Conservation (phyloP, 2,797 vertebrate genomes). For the Chaetophractus vellerosus region DNA sequence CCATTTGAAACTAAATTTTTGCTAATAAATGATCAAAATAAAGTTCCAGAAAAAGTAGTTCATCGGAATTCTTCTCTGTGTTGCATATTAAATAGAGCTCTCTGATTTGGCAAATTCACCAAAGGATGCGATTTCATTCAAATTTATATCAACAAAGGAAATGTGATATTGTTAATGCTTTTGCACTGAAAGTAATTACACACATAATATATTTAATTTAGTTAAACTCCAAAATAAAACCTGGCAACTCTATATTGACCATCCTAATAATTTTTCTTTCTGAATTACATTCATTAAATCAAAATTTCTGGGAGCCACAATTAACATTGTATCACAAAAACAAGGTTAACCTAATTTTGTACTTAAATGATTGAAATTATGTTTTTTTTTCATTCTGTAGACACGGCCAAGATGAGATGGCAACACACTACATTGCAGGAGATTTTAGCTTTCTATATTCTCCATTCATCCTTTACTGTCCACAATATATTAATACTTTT, state of each 20-base stretch:
- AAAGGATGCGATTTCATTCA: neutral
- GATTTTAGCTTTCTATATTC: neutral
- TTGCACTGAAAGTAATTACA: neutral
- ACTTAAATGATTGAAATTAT: neutral
- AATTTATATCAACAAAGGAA: neutral
- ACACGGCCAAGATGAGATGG: neutral
- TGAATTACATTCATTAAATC: neutral
- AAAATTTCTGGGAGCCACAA: neutral
- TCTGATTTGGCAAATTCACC: neutral
- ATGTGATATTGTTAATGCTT: neutral
- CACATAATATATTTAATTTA: neutral
- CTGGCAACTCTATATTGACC: neutral
- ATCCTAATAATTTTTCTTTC: neutral
- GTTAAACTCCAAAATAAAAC: neutral
- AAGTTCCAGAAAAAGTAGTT: neutral
- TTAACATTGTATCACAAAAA: neutral
- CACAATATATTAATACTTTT: neutral
- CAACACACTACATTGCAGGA: neutral
- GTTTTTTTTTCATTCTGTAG: neutral
- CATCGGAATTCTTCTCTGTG: neutral
- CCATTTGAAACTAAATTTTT: neutral
- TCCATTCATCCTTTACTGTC: fast-evolving
- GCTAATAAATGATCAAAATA: neutral
- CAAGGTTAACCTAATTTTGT: neutral
- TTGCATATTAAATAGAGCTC: neutral